Base-by-base conservation (phyloP, 2,113 vertebrate species). In the Corvus hawaiiensis region DNA sequence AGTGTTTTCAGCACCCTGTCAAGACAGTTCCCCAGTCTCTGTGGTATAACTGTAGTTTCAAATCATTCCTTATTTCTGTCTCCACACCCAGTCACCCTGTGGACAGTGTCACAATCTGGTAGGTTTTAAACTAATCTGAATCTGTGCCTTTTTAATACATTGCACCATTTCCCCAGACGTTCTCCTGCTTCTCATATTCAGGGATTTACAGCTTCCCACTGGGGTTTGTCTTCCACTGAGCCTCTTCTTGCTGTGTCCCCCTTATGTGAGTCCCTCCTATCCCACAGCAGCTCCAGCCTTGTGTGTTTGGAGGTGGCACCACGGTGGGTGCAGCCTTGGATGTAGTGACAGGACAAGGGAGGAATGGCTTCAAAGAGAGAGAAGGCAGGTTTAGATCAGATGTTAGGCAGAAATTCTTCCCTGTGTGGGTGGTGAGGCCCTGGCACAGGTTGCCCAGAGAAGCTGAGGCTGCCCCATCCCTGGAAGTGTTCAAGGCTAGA, bases 1-100 rank as follows among this genome's bases (percentile, higher is more conserved):
- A 71, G 74, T 39, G 46, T 90, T 94, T 92, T 93, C 64, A 92
- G 81, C 83, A 74, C 63, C 59, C 18, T 94, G 72, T 93, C 94
- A 92, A 81, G 61, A 63, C 52, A 81, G 49, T 83, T 97, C 84
- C 73, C 82, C 55, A n/a, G 46, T 37, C 71, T 74, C 20, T 49
- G 49, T 54, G 49, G 58, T 10, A n/a, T 11, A 35, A 37, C 56
- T 72, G 48, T 51, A 55, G 41, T 71, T 88, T 80, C 59, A 77
- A 51, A 46, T 84, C 3, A 51, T 46, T 77, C 43, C 48, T 86
- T 13, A 56, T 83, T 87, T 79, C 84, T 66, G 20, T 69, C 76
- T 88, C 10, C 27, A 12, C 15, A 39, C 49, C 30, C 59, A 13
- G 30, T 52, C 76, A 90, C 48, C 83, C 59, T 32, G 48, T 67